Conservation (phyloP, 2,797 vertebrate genomes). For the Sardinella longiceps region DNA sequence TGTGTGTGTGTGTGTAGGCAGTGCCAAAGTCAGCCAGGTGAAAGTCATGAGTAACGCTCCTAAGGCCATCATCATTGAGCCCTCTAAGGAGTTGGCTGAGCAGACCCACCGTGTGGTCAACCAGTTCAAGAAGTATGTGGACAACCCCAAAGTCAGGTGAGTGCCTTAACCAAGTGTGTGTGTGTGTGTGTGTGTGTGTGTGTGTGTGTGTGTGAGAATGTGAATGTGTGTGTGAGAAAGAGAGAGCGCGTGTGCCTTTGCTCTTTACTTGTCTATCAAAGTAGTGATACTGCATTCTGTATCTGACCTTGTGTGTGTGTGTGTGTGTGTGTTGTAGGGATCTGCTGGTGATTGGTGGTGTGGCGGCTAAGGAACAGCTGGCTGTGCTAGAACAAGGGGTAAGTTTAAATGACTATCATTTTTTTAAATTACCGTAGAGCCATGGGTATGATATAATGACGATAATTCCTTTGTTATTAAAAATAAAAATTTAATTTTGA, state of each 20-base stretch:
- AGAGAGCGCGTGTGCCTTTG: too few species aligned
- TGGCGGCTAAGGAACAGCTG: conserved; percentile 94
- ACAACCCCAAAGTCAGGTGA: conserved; percentile 93
- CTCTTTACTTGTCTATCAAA: neutral
- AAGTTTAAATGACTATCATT: conserved; percentile 53
- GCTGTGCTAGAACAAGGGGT: conserved; percentile 91
- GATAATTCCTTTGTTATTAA: too few species aligned
- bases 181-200: too few species aligned
- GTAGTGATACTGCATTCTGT: neutral
- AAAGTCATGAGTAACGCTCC: conserved; percentile 85
- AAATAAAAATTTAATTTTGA: too few species aligned
- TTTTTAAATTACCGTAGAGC: too few species aligned
- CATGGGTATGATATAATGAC: too few species aligned
- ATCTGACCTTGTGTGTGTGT: neutral
- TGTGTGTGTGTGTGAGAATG: too few species aligned
- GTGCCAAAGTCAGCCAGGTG: conserved; percentile 84
- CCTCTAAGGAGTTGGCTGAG: conserved; percentile 94
- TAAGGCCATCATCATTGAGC: conserved; percentile 93
- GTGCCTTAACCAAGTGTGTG: too few species aligned
- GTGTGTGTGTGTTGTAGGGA: conserved; percentile 79
- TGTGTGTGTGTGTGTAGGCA: conserved; percentile 72
- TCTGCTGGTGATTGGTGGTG: conserved; percentile 93
- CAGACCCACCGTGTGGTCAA: conserved; percentile 94
- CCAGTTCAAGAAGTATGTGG: conserved; percentile 91
- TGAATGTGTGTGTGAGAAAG: too few species aligned